Evolutionary conservation across 53 echinoderm and acorn worm genomes (phyloP).

Genomic region (Hippasteria phrygiana): DNA sequence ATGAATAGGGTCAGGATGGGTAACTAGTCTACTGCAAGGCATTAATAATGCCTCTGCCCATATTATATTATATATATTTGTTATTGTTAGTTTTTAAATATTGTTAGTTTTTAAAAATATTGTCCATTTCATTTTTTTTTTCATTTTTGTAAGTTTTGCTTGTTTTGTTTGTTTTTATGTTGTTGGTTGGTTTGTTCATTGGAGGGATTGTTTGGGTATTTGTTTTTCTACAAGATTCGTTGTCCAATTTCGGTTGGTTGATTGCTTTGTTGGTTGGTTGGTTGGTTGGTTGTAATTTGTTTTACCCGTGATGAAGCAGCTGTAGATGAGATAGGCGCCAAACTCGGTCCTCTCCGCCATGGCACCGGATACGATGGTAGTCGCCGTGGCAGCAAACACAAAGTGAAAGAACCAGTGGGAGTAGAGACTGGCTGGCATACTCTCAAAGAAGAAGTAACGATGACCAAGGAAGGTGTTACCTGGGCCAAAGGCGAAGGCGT

Average conservation of each 20-base stretch:
- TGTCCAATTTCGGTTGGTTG: no score
- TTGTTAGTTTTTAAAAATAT: neutral
- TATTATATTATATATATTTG: no score
- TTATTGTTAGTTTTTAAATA: no score
- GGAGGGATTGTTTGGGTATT: no score
- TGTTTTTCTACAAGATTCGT: no score
- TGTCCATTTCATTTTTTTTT: neutral
- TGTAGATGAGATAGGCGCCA: constrained; percentile 83
- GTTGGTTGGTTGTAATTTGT: neutral
- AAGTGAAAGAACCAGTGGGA: constrained; percentile 90
- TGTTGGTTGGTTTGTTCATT: neutral
- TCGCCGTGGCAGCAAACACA: constrained; percentile 93
- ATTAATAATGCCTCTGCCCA: no score
- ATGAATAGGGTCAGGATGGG: no score
- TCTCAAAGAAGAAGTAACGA: constrained; percentile 88
- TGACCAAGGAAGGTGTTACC: constrained; percentile 82
- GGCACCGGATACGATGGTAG: constrained; percentile 95
- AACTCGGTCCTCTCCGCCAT: constrained; percentile 93
- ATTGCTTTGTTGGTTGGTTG: neutral
- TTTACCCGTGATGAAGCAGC: constrained; percentile 78
- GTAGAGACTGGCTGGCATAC: constrained; percentile 47
- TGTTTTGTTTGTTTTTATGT: neutral
- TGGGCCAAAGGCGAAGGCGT: constrained; percentile 92
- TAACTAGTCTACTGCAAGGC: no score
- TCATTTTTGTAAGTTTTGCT: neutral